Conservation (phyloP, 1,140 invertebrate species). For the Branchinecta lindahli region DNA sequence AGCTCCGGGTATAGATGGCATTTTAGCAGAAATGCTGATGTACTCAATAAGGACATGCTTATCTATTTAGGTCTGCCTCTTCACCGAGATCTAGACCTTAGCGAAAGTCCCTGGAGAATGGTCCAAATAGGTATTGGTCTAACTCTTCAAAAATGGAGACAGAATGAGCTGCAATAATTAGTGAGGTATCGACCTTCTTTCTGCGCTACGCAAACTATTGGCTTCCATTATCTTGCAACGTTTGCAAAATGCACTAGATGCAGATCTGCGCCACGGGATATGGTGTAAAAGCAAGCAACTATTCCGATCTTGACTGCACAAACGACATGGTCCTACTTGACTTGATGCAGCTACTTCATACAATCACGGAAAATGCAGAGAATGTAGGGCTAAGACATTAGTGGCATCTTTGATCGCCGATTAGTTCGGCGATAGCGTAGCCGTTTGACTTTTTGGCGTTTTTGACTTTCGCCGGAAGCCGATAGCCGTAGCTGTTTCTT, state of each 20-base stretch:
- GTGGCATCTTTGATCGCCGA: too few species aligned
- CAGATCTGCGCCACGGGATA: background rate
- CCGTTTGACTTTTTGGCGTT: too few species aligned
- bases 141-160: background rate
- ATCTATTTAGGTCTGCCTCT: background rate
- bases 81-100: background rate
- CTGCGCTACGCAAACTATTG: background rate
- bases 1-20: too few species aligned
- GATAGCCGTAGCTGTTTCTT: too few species aligned
- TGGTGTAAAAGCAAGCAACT: slow-evolving; percentile 4
- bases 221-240: too few species aligned
- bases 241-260: slow-evolving; percentile 8
- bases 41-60: slow-evolving; percentile 1
- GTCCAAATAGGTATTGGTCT: background rate
- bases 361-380: slow-evolving; percentile 5
- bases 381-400: background rate
- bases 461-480: too few species aligned
- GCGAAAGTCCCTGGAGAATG: background rate
- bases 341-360: background rate
- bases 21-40: slow-evolving; percentile 8
- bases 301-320: background rate
- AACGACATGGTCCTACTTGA: slow-evolving; percentile 3
- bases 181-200: slow-evolving; percentile 4
- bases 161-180: background rate
- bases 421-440: too few species aligned